Conservation (phyloP, 2,888 invertebrate species). For the Iphiclides podalirius region DNA sequence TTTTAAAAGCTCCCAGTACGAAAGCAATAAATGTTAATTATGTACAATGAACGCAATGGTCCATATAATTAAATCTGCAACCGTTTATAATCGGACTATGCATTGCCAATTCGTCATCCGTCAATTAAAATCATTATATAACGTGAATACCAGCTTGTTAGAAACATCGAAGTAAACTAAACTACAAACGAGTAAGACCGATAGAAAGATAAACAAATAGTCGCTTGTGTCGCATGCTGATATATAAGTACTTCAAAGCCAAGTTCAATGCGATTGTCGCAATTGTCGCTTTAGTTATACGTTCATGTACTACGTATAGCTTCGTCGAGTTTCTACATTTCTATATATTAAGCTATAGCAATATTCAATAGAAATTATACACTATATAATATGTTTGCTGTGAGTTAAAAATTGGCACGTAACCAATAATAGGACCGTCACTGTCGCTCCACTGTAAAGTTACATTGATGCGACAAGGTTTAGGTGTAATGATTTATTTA, state of each 20-base stretch:
- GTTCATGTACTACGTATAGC: background rate
- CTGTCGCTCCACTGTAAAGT: constrained; percentile 44
- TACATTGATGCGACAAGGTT: constrained; percentile 9
- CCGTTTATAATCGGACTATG: background rate
- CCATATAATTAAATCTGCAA: constrained; percentile 7
- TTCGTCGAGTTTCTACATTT: background rate
- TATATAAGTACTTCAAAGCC: constrained; percentile 35
- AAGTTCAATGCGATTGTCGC: constrained; percentile 52
- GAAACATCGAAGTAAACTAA: no score
- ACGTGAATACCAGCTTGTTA: no score
- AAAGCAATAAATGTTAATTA: constrained; percentile 26
- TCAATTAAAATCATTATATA: no score
- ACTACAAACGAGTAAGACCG: background rate
- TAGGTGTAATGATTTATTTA: constrained; percentile 19
- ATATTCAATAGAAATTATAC: background rate
- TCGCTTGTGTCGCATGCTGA: constrained; percentile 10
- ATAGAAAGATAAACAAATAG: constrained; percentile 13
- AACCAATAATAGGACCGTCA: constrained; percentile 46
- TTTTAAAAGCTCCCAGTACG: constrained; percentile 34
- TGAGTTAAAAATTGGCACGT: constrained; percentile 38
- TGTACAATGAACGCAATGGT: constrained; percentile 12
- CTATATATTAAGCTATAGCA: background rate
- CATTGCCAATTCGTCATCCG: background rate
- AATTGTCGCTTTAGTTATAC: constrained; percentile 40
- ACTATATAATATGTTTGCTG: background rate